Evolutionary conservation across 2,797 vertebrate genomes (phyloP).

Genomic region (Bovichtus variegatus): DNA sequence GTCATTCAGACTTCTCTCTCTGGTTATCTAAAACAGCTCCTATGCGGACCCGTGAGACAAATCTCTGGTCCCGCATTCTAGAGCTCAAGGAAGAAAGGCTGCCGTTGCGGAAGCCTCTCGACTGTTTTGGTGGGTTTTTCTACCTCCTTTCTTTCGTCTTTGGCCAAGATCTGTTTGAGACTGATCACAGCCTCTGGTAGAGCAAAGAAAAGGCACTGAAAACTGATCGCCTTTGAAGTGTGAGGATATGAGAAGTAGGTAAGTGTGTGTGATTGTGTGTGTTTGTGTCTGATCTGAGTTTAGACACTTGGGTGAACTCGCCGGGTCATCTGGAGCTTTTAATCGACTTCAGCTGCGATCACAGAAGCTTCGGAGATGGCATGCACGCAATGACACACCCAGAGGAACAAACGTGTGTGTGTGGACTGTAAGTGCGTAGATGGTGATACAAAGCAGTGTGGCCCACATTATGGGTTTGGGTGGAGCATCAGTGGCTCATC

Average conservation of each 20-base stretch:
- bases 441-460: constrained; percentile 22
- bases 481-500: constrained; percentile 72
- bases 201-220: constrained; percentile 11
- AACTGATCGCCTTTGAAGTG: constrained; percentile 50
- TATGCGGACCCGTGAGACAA: constrained; percentile 49
- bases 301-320: constrained; percentile 51
- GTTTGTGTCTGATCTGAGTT: constrained; percentile 39
- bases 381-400: constrained; percentile 73
- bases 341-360: constrained; percentile 76
- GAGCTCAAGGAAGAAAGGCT: constrained; percentile 39
- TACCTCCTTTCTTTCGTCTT: constrained; percentile 38
- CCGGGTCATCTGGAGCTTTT: constrained; percentile 64
- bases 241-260: constrained; percentile 46
- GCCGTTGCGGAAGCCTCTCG: not conserved
- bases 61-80: constrained; percentile 24
- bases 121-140: constrained; percentile 14
- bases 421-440: constrained; percentile 27
- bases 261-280: constrained; percentile 29
- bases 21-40: constrained; percentile 60
- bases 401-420: constrained; percentile 42
- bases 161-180: constrained; percentile 42
- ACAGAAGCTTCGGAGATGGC: constrained; percentile 60
- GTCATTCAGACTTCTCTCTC: constrained; percentile 63
- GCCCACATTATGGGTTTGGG: constrained; percentile 61
- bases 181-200: constrained; percentile 45